phyloP scores from a whole-genome alignment of 2,113 vertebrate genomes.

The Rhadina sibilatrix region DNA sequence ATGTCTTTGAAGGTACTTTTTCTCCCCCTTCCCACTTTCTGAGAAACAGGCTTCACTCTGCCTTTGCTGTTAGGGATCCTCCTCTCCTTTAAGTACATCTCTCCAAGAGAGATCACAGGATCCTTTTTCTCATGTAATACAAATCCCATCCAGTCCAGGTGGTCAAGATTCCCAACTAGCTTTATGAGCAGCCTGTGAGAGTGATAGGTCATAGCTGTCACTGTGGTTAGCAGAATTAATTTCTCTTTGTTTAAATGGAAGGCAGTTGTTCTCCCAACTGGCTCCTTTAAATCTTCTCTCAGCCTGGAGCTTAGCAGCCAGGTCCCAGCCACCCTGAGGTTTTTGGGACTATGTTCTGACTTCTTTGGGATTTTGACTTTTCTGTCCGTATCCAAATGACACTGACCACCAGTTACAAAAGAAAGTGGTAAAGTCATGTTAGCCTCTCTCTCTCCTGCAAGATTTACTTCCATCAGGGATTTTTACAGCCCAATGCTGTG shows the following conservation, averaged over 20 bases:
- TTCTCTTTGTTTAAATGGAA: not conserved
- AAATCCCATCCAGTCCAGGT: not conserved
- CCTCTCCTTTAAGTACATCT: not conserved
- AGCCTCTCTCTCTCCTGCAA: not conserved
- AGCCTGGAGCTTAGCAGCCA: not conserved
- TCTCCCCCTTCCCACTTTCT: not conserved
- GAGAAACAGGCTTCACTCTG: not conserved
- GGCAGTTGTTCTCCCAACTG: not conserved
- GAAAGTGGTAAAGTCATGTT: slow-evolving; percentile 2
- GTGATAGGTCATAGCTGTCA: rapidly evolving
- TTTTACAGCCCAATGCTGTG: not conserved
- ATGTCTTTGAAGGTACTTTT: not conserved
- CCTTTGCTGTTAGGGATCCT: not conserved
- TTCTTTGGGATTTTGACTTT: not conserved
- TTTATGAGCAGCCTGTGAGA: not conserved
- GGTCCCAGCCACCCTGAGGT: not conserved
- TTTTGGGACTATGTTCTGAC: not conserved
- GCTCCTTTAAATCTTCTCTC: not conserved
- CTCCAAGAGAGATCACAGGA: not conserved
- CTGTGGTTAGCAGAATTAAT: not conserved
- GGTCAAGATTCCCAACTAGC: not conserved
- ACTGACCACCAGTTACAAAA: not conserved
- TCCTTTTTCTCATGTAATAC: not conserved
- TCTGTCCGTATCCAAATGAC: not conserved
- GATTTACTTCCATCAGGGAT: slow-evolving; percentile 6